These are phyloP conservation scores for Drosophila longiperda DNA, from an alignment of 2,888 invertebrate species.

Conservation along the genomic window DNA sequence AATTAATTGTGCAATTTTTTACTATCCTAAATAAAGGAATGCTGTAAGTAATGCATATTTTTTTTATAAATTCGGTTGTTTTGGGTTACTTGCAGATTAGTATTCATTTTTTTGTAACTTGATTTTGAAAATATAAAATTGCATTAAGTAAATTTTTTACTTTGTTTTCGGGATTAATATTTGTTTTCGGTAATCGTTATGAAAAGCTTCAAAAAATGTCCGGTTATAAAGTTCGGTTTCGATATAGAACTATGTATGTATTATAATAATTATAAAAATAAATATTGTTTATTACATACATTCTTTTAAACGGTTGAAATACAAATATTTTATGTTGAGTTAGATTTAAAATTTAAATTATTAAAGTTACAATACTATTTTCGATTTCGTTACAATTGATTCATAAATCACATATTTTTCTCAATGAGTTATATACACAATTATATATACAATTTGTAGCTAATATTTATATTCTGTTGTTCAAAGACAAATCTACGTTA, in stretches of 20 bases:
- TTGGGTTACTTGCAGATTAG: background rate
- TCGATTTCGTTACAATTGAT: background rate
- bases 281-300: too few species aligned
- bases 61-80: too few species aligned
- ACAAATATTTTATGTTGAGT: background rate
- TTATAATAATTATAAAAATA: background rate
- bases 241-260: background rate
- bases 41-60: background rate
- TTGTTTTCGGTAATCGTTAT: background rate
- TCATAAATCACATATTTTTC: background rate
- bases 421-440: background rate
- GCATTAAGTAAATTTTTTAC: too few species aligned
- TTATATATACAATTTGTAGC: background rate
- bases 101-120: background rate
- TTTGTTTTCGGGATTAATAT: too few species aligned
- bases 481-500: background rate
- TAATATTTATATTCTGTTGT: background rate
- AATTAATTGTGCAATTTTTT: background rate
- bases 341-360: background rate
- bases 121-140: background rate
- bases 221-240: background rate
- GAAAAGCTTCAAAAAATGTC: background rate
- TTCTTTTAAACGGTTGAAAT: background rate
- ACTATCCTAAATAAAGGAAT: background rate
- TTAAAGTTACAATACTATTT: background rate